Conservation (phyloP, 2,888 invertebrate species). For the Cyclophora punctaria region DNA sequence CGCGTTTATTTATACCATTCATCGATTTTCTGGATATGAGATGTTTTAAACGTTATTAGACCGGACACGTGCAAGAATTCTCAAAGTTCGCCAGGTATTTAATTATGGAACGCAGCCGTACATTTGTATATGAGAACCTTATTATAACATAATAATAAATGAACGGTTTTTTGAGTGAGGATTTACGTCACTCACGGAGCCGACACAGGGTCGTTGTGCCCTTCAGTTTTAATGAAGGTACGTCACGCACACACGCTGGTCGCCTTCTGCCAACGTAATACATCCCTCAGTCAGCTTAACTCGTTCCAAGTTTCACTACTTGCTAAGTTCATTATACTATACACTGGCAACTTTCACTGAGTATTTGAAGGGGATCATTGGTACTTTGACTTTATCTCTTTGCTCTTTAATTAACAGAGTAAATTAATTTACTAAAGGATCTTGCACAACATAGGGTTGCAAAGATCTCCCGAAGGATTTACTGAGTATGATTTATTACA, state of each 20-base stretch:
- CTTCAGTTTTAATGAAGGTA: conserved; percentile 36
- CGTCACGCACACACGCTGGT: conserved; percentile 31
- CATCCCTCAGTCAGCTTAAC: conserved; percentile 6
- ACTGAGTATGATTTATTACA: too few species aligned
- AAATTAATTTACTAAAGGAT: neutral
- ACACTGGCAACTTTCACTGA: conserved; percentile 18
- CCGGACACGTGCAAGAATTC: too few species aligned
- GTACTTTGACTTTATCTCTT: conserved; percentile 10
- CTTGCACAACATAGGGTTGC: neutral
- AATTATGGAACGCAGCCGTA: too few species aligned
- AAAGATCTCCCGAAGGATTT: neutral
- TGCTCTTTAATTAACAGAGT: too few species aligned
- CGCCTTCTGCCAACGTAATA: neutral
- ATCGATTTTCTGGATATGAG: too few species aligned
- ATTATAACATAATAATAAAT: too few species aligned
- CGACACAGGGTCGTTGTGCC: conserved; percentile 29
- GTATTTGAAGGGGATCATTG: conserved; percentile 9
- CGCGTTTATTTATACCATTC: too few species aligned
- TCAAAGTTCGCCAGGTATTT: too few species aligned
- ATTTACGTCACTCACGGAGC: conserved; percentile 36
- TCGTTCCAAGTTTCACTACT: conserved; percentile 19
- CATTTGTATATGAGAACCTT: too few species aligned
- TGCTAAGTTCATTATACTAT: conserved; percentile 12
- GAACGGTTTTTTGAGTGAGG: conserved; percentile 11
- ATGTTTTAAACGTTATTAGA: too few species aligned